Evolutionary conservation across 2,113 vertebrate genomes (phyloP).

Genomic region (Pangasianodon hypophthalmus): DNA sequence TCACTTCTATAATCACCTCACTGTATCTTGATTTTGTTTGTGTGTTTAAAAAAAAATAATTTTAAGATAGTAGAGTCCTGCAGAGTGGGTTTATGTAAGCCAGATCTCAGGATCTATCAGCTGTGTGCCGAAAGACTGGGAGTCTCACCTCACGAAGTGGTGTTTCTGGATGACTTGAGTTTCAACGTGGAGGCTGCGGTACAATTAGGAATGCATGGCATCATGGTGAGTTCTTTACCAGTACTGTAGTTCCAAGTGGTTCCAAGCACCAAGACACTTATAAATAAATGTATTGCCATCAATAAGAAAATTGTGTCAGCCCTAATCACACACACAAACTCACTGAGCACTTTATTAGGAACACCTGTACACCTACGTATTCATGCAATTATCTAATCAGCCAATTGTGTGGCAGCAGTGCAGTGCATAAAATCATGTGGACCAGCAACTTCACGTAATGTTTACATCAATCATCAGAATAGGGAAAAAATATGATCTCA

Average conservation of each 20-base stretch:
- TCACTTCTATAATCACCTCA: neutral
- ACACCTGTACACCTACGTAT: too few relatives aligned
- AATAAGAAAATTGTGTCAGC: too few relatives aligned
- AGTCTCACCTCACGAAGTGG: slow-evolving; percentile 71
- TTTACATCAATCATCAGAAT: too few relatives aligned
- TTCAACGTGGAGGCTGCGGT: slow-evolving; percentile 73
- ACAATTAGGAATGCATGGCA: slow-evolving; percentile 75
- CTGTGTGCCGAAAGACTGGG: slow-evolving; percentile 73
- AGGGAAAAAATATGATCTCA: too few relatives aligned
- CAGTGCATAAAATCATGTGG: too few relatives aligned
- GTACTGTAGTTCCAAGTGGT: neutral
- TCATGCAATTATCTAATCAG: too few relatives aligned
- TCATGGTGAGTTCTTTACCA: slow-evolving; percentile 70
- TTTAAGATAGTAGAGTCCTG: slow-evolving; percentile 76
- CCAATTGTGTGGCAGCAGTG: too few relatives aligned
- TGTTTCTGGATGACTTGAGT: slow-evolving; percentile 78
- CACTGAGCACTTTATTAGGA: too few relatives aligned
- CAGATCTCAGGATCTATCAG: slow-evolving; percentile 71
- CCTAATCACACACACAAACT: too few relatives aligned
- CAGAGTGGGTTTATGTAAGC: slow-evolving; percentile 71
- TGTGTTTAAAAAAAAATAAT: neutral
- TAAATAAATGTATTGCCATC: neutral
- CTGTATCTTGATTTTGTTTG: neutral
- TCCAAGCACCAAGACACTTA: neutral
- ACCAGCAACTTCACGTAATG: too few relatives aligned